A percentile compares a stretch with the other conserved stretches of the same genome.
These are phyloP conservation scores for Thera britannica DNA, from an alignment of 2,888 invertebrate species.

Conservation along the genomic window DNA sequence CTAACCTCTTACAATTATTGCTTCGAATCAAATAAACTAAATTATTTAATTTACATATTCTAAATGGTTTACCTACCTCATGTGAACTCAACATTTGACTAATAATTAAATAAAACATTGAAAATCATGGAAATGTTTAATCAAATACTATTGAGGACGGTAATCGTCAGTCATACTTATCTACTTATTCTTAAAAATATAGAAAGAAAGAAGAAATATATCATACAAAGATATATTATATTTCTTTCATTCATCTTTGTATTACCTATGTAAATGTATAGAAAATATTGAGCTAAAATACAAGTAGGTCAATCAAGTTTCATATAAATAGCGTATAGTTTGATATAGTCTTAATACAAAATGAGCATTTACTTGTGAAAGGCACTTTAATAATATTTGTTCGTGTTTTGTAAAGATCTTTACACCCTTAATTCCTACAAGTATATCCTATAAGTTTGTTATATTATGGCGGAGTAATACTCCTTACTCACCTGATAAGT, in stretches of 20 bases:
- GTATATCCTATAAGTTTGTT: slow-evolving; percentile 52
- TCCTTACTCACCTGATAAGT: slow-evolving; percentile 65
- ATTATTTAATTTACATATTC: slow-evolving; percentile 67
- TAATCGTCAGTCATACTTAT: slow-evolving; percentile 56
- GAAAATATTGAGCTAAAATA: slow-evolving; percentile 46
- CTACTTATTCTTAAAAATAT: slow-evolving; percentile 43
- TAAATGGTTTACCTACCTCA: slow-evolving; percentile 35
- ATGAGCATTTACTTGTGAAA: slow-evolving; percentile 67
- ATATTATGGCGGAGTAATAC: slow-evolving; percentile 80
- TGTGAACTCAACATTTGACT: slow-evolving; percentile 60
- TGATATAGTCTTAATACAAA: slow-evolving; percentile 19
- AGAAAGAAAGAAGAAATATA: slow-evolving; percentile 51
- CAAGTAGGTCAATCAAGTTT: slow-evolving; percentile 21
- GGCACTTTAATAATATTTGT: slow-evolving; percentile 54
- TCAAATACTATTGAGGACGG: slow-evolving; percentile 54
- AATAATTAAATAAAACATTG: slow-evolving; percentile 52
- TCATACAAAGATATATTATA: slow-evolving; percentile 52
- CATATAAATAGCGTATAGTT: slow-evolving; percentile 16
- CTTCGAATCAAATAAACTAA: slow-evolving; percentile 49
- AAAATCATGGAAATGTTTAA: slow-evolving; percentile 28
- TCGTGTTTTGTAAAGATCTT: slow-evolving; percentile 49
- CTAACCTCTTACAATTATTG: slow-evolving; percentile 58
- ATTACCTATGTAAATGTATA: slow-evolving; percentile 51
- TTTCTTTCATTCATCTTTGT: slow-evolving; percentile 46
- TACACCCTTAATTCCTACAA: slow-evolving; percentile 37